Base-by-base conservation (phyloP, 2,888 invertebrate genomes). In the Metallyticus violacea region DNA sequence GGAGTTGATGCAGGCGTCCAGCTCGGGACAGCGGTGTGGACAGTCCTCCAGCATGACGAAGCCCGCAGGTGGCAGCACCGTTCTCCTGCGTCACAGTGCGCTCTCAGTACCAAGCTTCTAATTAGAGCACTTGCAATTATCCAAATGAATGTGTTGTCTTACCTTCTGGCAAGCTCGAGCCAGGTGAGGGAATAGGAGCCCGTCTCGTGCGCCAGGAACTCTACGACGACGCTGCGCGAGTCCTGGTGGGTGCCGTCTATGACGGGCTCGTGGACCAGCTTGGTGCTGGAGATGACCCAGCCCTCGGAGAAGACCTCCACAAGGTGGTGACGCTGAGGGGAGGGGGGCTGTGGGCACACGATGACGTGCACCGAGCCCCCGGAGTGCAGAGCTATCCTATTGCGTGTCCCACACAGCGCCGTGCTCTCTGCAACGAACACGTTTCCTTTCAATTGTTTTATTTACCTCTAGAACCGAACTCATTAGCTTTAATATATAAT, bases 1-100 rank as follows among this genome's bases (percentile, higher is more conserved):
- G 0, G 95, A 93, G 90, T 96, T 95, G 88, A 97, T 96, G 91
- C 97, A 97, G 22, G 97, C 97, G 91, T 96, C 96, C 88, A 97
- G 91, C 86, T 97, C 97, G 3, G 96, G 94, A 90, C 97, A 97
- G 81, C 95, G 94, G 91, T 95, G 95, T 88, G 94, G 93, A 90
- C 97, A 97, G 89, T 97, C 96, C 86, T 95, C 95, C 80, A 94
- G 92, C 90, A 95, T 92, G 0, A 95, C 93, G 89, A 93, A 93
- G 87, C 95, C 93, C 88, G 93, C 92, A 88, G 94, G 91, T 89
- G 92, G 91, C 0, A 93, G 91, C 79, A 93, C 92, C 6, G 94
- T 92, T 86, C 94, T 92, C 88, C 94, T 94, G 91, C 6, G 91
- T 79, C n/a, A 27, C 7, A 82, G 7, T 25, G 7, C n/a, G 7